A percentile compares a stretch with the other conserved stretches of the same genome.
Evolutionary conservation across 2,888 invertebrate genomes (phyloP).

Genomic region (Spodoptera littoralis): DNA sequence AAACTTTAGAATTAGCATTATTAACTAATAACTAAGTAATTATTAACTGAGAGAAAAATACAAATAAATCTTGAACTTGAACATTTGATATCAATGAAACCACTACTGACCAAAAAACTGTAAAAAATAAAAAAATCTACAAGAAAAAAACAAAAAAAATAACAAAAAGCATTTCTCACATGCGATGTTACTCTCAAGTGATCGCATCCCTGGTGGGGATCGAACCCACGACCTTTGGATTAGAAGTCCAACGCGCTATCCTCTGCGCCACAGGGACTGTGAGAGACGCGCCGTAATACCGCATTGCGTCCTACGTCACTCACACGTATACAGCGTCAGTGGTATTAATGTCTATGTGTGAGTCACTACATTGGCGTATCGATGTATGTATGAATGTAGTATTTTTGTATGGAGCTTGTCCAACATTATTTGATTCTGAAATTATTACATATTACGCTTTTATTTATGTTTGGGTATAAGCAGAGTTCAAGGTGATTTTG

Average conservation of each 20-base stretch:
- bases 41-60: too few relatives aligned
- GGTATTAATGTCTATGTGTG: constrained; percentile 13
- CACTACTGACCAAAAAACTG: constrained; percentile 19
- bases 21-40: too few relatives aligned
- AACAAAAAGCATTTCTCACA: constrained; percentile 33
- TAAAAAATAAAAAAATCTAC: not conserved
- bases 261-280: constrained; percentile 94
- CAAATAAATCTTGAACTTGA: too few relatives aligned
- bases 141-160: constrained; percentile 1
- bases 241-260: constrained; percentile 96
- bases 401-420: not conserved
- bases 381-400: not conserved
- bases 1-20: too few relatives aligned
- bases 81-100: too few relatives aligned
- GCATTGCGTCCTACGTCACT: constrained; percentile 44
- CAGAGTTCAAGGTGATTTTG: not conserved
- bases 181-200: constrained; percentile 27
- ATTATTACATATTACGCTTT: constrained; percentile 4
- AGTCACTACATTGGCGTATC: constrained; percentile 16
- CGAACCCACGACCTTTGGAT: constrained; percentile 96
- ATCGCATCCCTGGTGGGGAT: constrained; percentile 93
- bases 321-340: constrained; percentile 42
- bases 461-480: not conserved
- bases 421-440: not conserved
- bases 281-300: constrained; percentile 60